These are phyloP conservation scores for Epizoanthus stellaris DNA, from an alignment of 92 coral and sea anemone genomes.

Conservation along the genomic window DNA sequence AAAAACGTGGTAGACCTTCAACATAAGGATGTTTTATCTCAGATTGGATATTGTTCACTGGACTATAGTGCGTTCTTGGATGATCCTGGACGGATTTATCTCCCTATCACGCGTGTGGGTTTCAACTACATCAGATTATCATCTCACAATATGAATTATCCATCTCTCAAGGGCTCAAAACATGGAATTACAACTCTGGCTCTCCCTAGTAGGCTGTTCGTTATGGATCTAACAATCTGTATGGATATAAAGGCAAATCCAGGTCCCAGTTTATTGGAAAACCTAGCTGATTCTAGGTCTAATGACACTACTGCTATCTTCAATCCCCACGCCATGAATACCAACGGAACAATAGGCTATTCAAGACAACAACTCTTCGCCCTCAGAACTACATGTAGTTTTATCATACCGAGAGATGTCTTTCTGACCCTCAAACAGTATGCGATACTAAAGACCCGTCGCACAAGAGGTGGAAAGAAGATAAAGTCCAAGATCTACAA, in stretches of 20 bases:
- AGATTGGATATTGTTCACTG: too few relatives aligned
- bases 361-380: slow-evolving; percentile 29
- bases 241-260: slow-evolving; percentile 26
- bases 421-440: neutral
- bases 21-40: too few relatives aligned
- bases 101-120: too few relatives aligned
- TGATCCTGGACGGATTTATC: too few relatives aligned
- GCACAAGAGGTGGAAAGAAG: slow-evolving; percentile 15
- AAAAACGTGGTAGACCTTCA: too few relatives aligned
- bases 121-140: too few relatives aligned
- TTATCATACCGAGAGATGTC: neutral
- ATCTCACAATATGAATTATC: too few relatives aligned
- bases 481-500: slow-evolving; percentile 5
- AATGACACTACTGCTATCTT: slow-evolving; percentile 11
- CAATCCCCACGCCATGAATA: slow-evolving; percentile 3
- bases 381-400: neutral
- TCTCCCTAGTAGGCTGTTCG: slow-evolving; percentile 2
- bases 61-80: too few relatives aligned
- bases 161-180: neutral
- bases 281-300: neutral
- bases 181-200: slow-evolving; percentile 2
- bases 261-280: neutral
- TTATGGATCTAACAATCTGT: slow-evolving; percentile 13
- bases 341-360: slow-evolving; percentile 14
- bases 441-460: slow-evolving; percentile 24